Evolutionary conservation across 2,113 vertebrate species (phyloP), one percentile per base, ranked within the genome.

Genomic region (Ardeotis arabs): DNA sequence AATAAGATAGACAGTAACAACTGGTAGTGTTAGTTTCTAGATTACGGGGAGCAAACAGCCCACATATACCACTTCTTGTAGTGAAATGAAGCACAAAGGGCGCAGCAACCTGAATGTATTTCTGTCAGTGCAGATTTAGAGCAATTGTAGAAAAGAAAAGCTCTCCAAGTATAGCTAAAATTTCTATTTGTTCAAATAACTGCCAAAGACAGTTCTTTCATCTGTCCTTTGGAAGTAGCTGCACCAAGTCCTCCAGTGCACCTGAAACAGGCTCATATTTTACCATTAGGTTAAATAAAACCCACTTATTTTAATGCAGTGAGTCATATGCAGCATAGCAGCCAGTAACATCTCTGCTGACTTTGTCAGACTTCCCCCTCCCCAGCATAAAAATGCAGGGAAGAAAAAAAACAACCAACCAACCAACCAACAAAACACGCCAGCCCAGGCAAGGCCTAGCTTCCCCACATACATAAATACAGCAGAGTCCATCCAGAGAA

Each of bases 41-140:
- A 50, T n/a, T 15, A 11, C 1, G 20, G 53, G 27, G 39, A 62
- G 24, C 19, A 44, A 78, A 60, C 4, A 41, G 31, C 29, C 31
- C 29, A 66, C 68, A 81, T 1, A 35, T 1, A 19, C 10, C 4
- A 2, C n/a, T 84, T 56, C 39, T 69, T 6, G 17, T 33, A 70
- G 60, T 3, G 2, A 77, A 78, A n/a, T 2, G 7, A 63, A 75
- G 37, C 47, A 56, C 37, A 31, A 2, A n/a, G 12, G 22, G 7
- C n/a, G 39, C 0, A 2, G 24, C 33, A 44, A 17, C 14, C 24
- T 59, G 27, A 23, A 35, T 2, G 14, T 1, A 1, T 31, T 50
- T 41, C 24, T 10, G 37, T 18, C 14, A 22, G 44, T 2, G 39
- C 49, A 60, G 72, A 31, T 37, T 41, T 10, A 72, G 49, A 70